Conservation (phyloP, 2,113 vertebrate species). For the Pelobates fuscus region DNA sequence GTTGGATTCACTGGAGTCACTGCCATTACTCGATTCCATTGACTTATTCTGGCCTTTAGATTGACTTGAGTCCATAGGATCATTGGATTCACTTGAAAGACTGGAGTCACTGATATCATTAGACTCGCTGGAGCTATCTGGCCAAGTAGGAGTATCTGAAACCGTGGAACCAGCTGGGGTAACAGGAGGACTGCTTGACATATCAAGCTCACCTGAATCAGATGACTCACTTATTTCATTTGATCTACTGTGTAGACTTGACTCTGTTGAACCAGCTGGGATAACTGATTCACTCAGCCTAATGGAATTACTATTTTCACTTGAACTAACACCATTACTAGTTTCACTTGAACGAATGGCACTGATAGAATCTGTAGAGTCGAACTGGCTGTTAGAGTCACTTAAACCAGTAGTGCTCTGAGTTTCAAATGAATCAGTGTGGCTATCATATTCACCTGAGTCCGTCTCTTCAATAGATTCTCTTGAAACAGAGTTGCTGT, state of each 20-base stretch:
- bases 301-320: not conserved
- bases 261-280: not conserved
- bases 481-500: conserved; percentile 1
- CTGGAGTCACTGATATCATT: not conserved
- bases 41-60: not conserved
- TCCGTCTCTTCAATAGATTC: not conserved
- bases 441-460: not conserved
- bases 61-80: not conserved
- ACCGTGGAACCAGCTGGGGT: not conserved
- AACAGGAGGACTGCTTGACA: not conserved
- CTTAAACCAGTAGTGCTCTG: not conserved
- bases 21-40: not conserved
- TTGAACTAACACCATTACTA: not conserved
- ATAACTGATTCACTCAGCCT: not conserved
- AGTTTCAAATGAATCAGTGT: not conserved
- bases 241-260: not conserved
- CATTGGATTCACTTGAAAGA: not conserved
- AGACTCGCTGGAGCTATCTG: not conserved
- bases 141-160: not conserved
- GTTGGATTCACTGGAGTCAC: not conserved
- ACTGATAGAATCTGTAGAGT: not conserved
- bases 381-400: not conserved
- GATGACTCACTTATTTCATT: not conserved
- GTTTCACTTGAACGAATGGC: no score
- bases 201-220: not conserved